Conservation (phyloP, 2,888 invertebrate species). For the Dorcus parallelipipedus region DNA sequence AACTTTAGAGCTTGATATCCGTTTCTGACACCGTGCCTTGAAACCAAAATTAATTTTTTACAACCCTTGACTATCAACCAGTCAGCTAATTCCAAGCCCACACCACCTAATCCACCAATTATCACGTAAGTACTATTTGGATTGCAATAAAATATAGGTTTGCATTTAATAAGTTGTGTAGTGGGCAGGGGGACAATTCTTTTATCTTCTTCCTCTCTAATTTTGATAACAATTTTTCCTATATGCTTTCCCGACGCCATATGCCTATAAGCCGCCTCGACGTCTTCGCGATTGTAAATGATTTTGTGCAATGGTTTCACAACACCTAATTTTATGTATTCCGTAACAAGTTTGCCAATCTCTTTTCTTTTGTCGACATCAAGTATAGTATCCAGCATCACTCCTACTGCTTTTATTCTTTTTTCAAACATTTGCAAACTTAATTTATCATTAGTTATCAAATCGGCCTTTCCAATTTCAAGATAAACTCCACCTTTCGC, state of each 20-base stretch:
- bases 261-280: conserved; percentile 69
- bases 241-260: conserved; percentile 73
- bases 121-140: conserved; percentile 46
- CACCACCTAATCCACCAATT: conserved; percentile 84
- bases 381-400: conserved; percentile 68
- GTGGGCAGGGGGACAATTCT: neutral
- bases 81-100: conserved; percentile 84
- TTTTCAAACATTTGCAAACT: conserved; percentile 67
- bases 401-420: conserved; percentile 74
- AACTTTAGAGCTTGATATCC: conserved; percentile 79
- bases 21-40: conserved; percentile 72
- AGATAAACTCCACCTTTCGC: conserved; percentile 66
- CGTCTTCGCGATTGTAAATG: conserved; percentile 61
- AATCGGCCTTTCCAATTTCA: conserved; percentile 84
- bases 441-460: conserved; percentile 63
- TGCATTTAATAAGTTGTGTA: neutral
- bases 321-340: conserved; percentile 54
- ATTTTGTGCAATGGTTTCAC: conserved; percentile 67
- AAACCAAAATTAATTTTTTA: conserved; percentile 72
- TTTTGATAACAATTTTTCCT: conserved; percentile 63
- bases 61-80: conserved; percentile 85
- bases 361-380: conserved; percentile 46
- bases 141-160: conserved; percentile 27
- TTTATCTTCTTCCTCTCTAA: conserved; percentile 31
- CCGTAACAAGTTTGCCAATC: neutral